Conservation (phyloP, 2,113 vertebrate genomes). For the Sceloporus tristichus region DNA sequence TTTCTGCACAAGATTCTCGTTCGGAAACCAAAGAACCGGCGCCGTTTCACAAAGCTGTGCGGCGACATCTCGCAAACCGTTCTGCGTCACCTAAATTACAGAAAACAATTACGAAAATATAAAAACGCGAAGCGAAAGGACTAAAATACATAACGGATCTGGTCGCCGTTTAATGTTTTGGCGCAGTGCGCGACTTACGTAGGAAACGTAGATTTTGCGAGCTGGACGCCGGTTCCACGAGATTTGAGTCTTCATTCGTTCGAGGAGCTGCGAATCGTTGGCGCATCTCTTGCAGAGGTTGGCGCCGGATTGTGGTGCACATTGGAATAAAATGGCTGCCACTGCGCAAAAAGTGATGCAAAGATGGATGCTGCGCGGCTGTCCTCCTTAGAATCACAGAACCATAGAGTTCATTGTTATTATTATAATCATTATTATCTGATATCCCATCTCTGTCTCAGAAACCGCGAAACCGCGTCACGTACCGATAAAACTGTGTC, state of each 20-base stretch:
- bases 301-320: not conserved
- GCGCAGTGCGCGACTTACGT: constrained; percentile 60
- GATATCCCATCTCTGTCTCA: not conserved
- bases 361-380: not conserved
- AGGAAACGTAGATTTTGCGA: constrained; percentile 55
- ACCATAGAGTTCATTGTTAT: too few species aligned
- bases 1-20: accelerated
- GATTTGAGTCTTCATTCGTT: not conserved
- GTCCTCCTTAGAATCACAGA: not conserved
- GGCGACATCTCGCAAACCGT: not conserved
- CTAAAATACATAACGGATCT: too few species aligned
- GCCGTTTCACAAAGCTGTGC: constrained; percentile 9
- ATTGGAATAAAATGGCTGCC: constrained; percentile 53
- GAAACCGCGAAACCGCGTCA: not conserved
- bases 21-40: not conserved
- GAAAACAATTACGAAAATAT: not conserved
- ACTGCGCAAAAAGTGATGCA: constrained; percentile 55
- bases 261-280: not conserved
- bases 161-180: too few species aligned
- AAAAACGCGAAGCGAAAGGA: not conserved
- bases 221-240: constrained; percentile 52
- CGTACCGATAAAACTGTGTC: constrained; percentile 66
- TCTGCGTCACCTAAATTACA: constrained; percentile 45
- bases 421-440: too few species aligned
- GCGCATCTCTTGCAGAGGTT: not conserved